These are phyloP conservation scores for Psix sp. DNA, from an alignment of 1,140 invertebrate genomes.

Conservation along the genomic window DNA sequence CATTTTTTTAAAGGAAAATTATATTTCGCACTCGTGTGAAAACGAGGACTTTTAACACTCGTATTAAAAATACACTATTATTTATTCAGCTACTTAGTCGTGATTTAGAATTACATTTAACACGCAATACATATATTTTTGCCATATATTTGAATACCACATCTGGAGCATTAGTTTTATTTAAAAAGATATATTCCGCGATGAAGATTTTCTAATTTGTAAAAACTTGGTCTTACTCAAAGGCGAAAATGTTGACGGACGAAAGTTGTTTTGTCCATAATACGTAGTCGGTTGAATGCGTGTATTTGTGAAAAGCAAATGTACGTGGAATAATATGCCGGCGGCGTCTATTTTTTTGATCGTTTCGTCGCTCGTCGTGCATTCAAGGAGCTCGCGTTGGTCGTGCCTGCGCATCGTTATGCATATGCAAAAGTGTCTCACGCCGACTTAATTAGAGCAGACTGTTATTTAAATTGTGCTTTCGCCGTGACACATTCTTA, in stretches of 20 bases:
- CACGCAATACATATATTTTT: no score
- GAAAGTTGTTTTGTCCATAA: constrained; percentile 1
- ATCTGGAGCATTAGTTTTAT: no score
- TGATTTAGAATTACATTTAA: no score
- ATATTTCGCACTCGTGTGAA: no score
- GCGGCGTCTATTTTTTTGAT: constrained; percentile 15
- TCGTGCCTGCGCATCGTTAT: constrained; percentile 30
- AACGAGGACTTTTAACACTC: no score
- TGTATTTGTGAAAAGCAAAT: neutral
- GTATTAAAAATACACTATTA: no score
- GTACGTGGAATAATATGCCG: neutral
- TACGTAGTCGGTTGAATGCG: no score
- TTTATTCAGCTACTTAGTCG: no score
- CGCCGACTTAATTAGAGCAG: constrained; percentile 34
- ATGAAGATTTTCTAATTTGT: no score
- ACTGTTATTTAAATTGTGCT: constrained; percentile 16
- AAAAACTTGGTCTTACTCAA: neutral
- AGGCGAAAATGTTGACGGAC: neutral
- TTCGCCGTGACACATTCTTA: constrained; percentile 6
- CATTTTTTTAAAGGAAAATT: no score
- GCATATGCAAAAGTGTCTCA: constrained; percentile 41
- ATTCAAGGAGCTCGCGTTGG: constrained; percentile 24
- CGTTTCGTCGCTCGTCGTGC: constrained; percentile 10
- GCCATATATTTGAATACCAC: no score
- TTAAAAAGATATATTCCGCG: no score